Evolutionary conservation across 1,140 invertebrate genomes (phyloP), one percentile per base, ranked within the genome.

Genomic region (Heliconius himera): DNA sequence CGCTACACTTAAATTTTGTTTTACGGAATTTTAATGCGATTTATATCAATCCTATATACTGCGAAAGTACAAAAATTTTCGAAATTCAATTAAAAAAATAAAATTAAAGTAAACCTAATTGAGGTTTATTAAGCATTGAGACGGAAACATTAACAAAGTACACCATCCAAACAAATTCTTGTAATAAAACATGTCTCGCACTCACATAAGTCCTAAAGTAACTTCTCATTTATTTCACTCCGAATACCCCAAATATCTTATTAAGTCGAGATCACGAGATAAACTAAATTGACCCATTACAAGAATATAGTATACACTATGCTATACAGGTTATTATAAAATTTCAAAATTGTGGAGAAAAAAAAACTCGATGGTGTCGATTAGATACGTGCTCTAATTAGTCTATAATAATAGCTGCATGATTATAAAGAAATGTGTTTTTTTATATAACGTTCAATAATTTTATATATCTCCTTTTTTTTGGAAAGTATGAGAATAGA

Each of bases 251-350:
- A 77, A 79, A 80, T 80, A 56, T 66, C 60, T 82, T 73, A 79
- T 79, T 82, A 77, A 80, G 26, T 38, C 20, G 75, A 82, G 74
- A 82, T 77, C 78, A 80, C 66, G 75, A 75, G 78, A 82, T 82
- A 82, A 80, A 78, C 70, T 54, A 78, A 82, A 80, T 82, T 78
- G 74, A 38, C 49, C 60, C 60, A 29, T 66, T 66, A 66, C 60
- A 13, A 16, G 26, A 26, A 33, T 74, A 22, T 22, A 9, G 20
- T 56, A 22, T 56, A 56, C 41, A 4, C 0, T 20, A 8, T 51
- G 16, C 18, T 51, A 51, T 51, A 51, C n/a, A 56, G n/a, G 54
- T 56, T 22, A 22, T 6, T 56, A 56, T 56, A 56, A 56, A 56
- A 56, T 22, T 56, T 22, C 8, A 56, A 56, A 56, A 56, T 22